Evolutionary conservation across 2,113 vertebrate genomes (phyloP), one percentile per base, ranked within the genome.

Genomic region (Lagenorhynchus albirostris): DNA sequence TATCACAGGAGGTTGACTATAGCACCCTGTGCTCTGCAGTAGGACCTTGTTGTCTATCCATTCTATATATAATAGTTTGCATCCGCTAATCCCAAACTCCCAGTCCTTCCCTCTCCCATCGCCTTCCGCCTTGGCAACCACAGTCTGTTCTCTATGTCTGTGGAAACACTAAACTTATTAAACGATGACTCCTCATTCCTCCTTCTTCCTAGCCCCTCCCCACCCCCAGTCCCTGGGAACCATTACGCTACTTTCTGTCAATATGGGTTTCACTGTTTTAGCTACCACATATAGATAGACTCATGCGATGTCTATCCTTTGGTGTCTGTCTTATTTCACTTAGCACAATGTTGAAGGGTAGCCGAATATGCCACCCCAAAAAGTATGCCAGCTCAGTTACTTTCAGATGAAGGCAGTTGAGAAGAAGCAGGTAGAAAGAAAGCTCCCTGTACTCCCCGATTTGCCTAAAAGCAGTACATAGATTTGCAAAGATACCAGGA

Each of bases 91-190:
- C 47, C 41, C 73, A 47, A 8, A 15, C 41, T 76, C 1, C 4
- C 73, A 76, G 5, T 0, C 41, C 73, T 5, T 31, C 26, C 26
- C 0, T 5, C 41, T 18, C 4, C 0, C 41, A 18, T 10, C 55
- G 2, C 20, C 55, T 6, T 58, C 18, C 55, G 6, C 18, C 18
- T 76, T 47, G 73, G 41, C 2, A 31, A 31, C 44, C 31, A 31
- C 8, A 76, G 26, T 3, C 41, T 47, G 26, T 6, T 31, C 47
- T 31, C 26, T 47, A 6, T 29, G 29, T 41, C 73, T 76, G 41
- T 47, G 15, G 36, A 44, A 31, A 25, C 25, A 33, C 8, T 6
- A 2, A 23, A 23, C 25, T 3, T 60, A 8, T 17, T 25, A 8
- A 29, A 36, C 31, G 20, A 2, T 4, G 14, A 53, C 18, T 41